Evolutionary conservation across 2,888 invertebrate species (phyloP).

Genomic region (Apantesis nais): DNA sequence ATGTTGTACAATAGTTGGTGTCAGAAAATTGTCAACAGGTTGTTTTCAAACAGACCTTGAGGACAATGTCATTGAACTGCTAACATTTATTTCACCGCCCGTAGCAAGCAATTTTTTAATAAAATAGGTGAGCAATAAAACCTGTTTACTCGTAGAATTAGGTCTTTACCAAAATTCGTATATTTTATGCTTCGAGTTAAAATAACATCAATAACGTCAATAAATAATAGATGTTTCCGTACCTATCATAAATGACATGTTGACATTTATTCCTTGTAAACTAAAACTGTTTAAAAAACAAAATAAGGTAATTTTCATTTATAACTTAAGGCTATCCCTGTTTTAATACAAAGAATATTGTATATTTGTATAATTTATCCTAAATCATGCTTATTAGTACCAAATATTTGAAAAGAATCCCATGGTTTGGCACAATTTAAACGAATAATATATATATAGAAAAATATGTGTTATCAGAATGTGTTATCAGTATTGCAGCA

Average conservation of each 20-base stretch:
- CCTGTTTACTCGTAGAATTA: not conserved
- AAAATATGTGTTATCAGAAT: not conserved
- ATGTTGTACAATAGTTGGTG: not conserved
- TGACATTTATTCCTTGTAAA: not conserved
- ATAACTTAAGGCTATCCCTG: not conserved
- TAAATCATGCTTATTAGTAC: not conserved
- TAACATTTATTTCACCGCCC: not conserved
- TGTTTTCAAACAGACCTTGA: conserved; percentile 28
- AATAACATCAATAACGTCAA: not conserved
- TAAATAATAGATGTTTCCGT: conserved; percentile 3
- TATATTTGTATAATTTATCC: not conserved
- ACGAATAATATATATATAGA: not conserved
- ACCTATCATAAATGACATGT: not conserved
- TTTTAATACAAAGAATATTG: not conserved
- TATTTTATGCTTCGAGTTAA: not conserved
- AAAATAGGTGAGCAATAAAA: not conserved
- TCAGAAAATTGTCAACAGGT: conserved; percentile 18
- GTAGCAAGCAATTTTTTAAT: not conserved
- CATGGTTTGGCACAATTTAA: not conserved
- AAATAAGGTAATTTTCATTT: not conserved
- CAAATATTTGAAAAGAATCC: not conserved
- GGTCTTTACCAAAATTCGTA: not conserved
- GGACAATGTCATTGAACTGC: conserved; percentile 15
- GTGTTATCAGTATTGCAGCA: not conserved
- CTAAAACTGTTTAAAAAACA: not conserved